Evolutionary conservation across 2,113 vertebrate genomes (phyloP).

Genomic region (Tenebrosternarchus preto): DNA sequence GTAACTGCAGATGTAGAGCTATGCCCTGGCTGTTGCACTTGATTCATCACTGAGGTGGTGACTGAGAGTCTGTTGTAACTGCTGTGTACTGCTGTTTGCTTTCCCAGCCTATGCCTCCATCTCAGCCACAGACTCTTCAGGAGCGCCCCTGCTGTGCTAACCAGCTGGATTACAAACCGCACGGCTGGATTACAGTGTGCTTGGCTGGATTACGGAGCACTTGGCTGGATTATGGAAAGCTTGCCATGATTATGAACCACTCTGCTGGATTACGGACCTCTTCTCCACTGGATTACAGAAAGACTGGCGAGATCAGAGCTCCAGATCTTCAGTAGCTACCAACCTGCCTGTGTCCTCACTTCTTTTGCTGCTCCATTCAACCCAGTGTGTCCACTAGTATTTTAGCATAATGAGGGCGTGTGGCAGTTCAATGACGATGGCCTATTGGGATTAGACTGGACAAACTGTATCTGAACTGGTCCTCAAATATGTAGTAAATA

Average conservation of each 20-base stretch:
- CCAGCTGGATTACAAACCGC: background rate
- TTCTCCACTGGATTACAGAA: background rate
- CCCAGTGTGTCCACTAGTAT: background rate
- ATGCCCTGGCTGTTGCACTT: no score
- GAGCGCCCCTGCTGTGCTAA: slow-evolving; percentile 84
- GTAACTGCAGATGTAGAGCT: no score
- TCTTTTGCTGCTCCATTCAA: background rate
- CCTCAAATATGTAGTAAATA: background rate
- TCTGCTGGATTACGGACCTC: background rate
- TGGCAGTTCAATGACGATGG: background rate
- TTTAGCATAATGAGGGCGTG: background rate
- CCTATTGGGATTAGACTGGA: slow-evolving; percentile 10
- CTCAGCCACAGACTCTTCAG: slow-evolving; percentile 85
- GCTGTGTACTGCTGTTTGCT: background rate
- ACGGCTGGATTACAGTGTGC: background rate
- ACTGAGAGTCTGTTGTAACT: background rate
- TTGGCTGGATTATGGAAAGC: background rate
- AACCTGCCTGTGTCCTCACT: background rate
- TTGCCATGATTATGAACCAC: background rate
- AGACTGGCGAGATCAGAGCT: background rate
- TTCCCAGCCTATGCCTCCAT: slow-evolving; percentile 70
- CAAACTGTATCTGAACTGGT: background rate
- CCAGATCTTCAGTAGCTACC: background rate
- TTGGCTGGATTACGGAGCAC: background rate
- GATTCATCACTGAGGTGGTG: no score